Conservation (phyloP, 2,113 vertebrate genomes). For the Chunga burmeisteri region DNA sequence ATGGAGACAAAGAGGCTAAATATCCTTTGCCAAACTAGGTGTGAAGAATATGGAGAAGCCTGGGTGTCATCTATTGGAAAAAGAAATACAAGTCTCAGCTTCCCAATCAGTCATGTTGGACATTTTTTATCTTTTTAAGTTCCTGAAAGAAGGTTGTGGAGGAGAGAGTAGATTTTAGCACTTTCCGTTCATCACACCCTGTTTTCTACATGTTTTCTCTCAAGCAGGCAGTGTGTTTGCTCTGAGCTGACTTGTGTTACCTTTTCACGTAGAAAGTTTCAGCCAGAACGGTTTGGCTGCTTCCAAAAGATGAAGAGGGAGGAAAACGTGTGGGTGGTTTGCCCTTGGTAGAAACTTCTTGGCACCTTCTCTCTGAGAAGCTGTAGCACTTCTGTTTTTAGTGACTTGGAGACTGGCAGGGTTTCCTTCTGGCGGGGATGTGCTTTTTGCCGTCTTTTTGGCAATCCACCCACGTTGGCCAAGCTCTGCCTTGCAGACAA, state of each 20-base stretch:
- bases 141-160: not conserved
- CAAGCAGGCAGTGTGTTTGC: not conserved
- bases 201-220: not conserved
- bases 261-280: not conserved
- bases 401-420: conserved; percentile 21
- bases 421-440: conserved; percentile 44
- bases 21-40: not conserved
- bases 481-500: not conserved
- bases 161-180: not conserved
- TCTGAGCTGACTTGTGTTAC: not conserved
- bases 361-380: conserved; percentile 2
- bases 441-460: conserved; percentile 32
- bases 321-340: conserved; percentile 22
- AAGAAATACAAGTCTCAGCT: not conserved
- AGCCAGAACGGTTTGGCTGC: not conserved
- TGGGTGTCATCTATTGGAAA: rapidly evolving
- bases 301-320: not conserved
- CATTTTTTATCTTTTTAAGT: not conserved
- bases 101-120: not conserved
- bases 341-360: conserved; percentile 47
- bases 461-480: not conserved
- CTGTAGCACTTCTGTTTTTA: conserved; percentile 27
- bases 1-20: not conserved
- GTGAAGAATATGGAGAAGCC: not conserved
- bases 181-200: rapidly evolving